A percentile compares a stretch with the other conserved stretches of the same genome.
These are phyloP conservation scores for Spodoptera picta DNA, from an alignment of 2,888 invertebrate species.

Conservation along the genomic window DNA sequence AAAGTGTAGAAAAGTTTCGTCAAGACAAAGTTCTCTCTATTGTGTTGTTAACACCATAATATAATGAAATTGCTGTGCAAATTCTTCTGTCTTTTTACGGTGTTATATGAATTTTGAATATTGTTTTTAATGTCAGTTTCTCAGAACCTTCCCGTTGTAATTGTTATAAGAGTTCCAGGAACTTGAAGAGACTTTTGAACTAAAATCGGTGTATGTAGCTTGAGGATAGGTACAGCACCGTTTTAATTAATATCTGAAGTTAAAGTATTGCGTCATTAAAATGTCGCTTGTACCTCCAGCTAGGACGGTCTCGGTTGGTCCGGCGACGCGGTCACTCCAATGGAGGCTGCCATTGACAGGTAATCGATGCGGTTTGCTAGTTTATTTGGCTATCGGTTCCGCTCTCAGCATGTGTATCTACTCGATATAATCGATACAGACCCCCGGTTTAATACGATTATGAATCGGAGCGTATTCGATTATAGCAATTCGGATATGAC, in stretches of 20 bases:
- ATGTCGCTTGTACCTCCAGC: slow-evolving; percentile 35
- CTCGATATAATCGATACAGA: slow-evolving; percentile 81
- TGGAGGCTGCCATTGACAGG: slow-evolving; percentile 84
- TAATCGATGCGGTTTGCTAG: slow-evolving; percentile 87
- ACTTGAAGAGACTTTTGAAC: too few species aligned
- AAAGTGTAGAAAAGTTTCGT: slow-evolving; percentile 82
- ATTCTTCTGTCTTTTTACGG: slow-evolving; percentile 45
- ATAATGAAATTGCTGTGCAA: slow-evolving; percentile 63
- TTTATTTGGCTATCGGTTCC: slow-evolving; percentile 87
- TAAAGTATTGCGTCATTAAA: slow-evolving; percentile 32
- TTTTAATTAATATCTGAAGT: slow-evolving; percentile 7
- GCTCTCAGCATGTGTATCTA: slow-evolving; percentile 82
- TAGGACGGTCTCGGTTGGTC: slow-evolving; percentile 67
- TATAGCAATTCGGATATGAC: slow-evolving; percentile 67
- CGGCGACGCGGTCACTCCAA: slow-evolving; percentile 78
- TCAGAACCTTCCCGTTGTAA: slow-evolving; percentile 7
- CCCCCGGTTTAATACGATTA: slow-evolving; percentile 74
- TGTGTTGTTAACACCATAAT: slow-evolving; percentile 68
- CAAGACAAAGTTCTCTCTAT: slow-evolving; percentile 76
- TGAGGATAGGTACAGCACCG: not conserved
- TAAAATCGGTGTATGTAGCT: too few species aligned
- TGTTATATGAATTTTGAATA: slow-evolving; percentile 33
- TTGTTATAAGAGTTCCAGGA: too few species aligned
- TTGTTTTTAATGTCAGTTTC: slow-evolving; percentile 1
- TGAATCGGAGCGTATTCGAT: slow-evolving; percentile 76